Percentiles rank a stretch among this genome's conserved stretches.
These are phyloP conservation scores for Saturnia japonica DNA, from an alignment of 2,888 invertebrate species.

Conservation along the genomic window DNA sequence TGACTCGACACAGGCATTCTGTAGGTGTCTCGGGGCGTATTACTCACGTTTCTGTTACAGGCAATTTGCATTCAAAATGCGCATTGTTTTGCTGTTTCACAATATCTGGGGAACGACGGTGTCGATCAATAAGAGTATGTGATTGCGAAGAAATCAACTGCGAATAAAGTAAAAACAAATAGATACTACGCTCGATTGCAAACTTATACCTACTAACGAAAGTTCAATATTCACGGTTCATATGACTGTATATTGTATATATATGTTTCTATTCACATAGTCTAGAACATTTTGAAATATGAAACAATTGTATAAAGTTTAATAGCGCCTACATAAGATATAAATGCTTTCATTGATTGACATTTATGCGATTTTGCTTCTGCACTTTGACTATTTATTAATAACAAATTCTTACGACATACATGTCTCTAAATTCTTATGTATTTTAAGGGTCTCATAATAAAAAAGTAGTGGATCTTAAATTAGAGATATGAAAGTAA, in stretches of 20 bases:
- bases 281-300: neutral
- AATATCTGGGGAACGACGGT: conserved; percentile 46
- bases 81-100: conserved; percentile 54
- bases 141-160: conserved; percentile 30
- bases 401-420: neutral
- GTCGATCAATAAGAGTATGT: conserved; percentile 38
- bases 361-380: conserved; percentile 3
- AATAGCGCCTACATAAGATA: neutral
- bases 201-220: neutral
- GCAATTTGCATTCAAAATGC: conserved; percentile 60
- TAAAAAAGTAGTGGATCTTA: neutral
- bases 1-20: conserved; percentile 30
- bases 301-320: neutral
- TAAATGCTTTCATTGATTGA: neutral
- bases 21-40: conserved; percentile 42
- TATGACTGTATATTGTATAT: neutral
- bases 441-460: neutral
- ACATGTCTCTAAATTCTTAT: neutral
- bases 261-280: neutral
- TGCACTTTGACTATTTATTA: neutral
- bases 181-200: neutral
- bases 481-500: no score
- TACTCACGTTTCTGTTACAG: conserved; percentile 40
- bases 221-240: neutral
- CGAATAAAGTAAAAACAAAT: conserved; percentile 18